phyloP scores from a whole-genome alignment of 2,113 vertebrate genomes.

The Laticauda laticaudata region DNA sequence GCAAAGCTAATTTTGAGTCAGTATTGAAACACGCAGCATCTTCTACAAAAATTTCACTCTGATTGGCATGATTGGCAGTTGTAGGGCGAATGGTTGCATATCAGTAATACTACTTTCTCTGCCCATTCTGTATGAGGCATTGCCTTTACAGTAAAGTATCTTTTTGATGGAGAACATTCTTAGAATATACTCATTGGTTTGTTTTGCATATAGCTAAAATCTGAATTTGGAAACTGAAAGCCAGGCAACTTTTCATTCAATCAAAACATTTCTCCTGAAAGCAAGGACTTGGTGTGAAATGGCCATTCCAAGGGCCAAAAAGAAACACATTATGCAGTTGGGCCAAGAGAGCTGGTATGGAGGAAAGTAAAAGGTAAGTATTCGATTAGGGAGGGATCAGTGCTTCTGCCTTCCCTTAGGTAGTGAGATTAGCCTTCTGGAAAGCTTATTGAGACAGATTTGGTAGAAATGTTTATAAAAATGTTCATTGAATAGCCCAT shows the following conservation, averaged over 20 bases:
- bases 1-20: neutral
- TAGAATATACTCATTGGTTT: neutral
- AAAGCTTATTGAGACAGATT: neutral
- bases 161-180: neutral
- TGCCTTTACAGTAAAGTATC: neutral
- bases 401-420: neutral
- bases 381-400: neutral
- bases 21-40: neutral
- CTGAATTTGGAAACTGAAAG: neutral
- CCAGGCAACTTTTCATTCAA: neutral
- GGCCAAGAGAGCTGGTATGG: neutral
- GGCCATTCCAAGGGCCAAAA: neutral
- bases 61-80: neutral
- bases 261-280: neutral
- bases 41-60: neutral
- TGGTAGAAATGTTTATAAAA: neutral
- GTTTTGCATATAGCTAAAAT: neutral
- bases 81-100: neutral
- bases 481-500: neutral
- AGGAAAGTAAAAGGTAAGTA: neutral
- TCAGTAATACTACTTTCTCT: neutral
- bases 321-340: neutral
- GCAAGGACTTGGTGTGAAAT: neutral
- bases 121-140: neutral
- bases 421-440: neutral